These are phyloP conservation scores for Meloidogyne floridensis DNA, from an alignment of 1,140 invertebrate genomes.

Conservation along the genomic window DNA sequence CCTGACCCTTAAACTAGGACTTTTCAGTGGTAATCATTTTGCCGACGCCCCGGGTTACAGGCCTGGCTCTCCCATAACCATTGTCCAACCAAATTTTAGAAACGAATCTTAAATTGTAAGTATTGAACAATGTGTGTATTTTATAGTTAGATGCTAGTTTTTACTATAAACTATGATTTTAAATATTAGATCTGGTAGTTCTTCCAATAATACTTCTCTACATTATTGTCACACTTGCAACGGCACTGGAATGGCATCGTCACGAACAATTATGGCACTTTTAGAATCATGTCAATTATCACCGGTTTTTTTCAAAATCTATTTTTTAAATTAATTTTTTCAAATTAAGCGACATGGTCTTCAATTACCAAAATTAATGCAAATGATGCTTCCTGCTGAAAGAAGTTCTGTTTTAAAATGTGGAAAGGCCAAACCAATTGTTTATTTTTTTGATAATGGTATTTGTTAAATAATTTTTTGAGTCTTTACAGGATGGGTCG, in stretches of 20 bases:
- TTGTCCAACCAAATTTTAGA: too few relatives aligned
- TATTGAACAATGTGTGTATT: too few relatives aligned
- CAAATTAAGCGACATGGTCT: background rate
- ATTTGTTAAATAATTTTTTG: background rate
- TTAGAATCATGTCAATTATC: conserved; percentile 55
- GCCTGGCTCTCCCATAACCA: too few relatives aligned
- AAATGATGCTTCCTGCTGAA: background rate
- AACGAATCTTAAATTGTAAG: too few relatives aligned
- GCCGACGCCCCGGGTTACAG: too few relatives aligned
- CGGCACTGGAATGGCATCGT: conserved; percentile 59
- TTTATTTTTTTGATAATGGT: background rate
- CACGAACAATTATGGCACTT: conserved; percentile 58
- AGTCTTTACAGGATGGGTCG: too few relatives aligned
- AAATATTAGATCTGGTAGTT: background rate
- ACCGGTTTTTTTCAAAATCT: background rate
- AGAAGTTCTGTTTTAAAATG: background rate
- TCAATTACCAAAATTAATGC: background rate
- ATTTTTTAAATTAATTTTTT: background rate
- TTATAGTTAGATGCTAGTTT: too few relatives aligned
- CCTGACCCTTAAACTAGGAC: too few relatives aligned
- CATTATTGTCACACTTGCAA: conserved; percentile 56
- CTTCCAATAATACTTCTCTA: background rate
- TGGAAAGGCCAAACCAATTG: background rate
- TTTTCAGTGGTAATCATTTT: too few relatives aligned
- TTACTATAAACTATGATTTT: background rate